Evolutionary conservation across 2,113 vertebrate genomes (phyloP), one percentile per base, ranked within the genome.

Genomic region (Trichomycterus rosablanca): DNA sequence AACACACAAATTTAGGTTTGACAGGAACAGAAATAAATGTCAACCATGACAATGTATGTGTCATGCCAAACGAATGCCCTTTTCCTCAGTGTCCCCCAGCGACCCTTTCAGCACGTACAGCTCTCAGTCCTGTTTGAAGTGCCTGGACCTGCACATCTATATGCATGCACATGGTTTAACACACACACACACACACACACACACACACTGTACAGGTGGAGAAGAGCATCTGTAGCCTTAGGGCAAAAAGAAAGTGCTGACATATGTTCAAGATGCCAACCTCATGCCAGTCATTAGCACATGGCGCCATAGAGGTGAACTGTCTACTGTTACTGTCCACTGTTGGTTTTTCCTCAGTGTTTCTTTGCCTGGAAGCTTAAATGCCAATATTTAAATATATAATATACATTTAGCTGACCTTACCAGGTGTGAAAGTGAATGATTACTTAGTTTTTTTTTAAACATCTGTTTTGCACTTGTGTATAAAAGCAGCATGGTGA

Each of bases 111-210:
- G 62, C 76, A 75, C 39, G 23, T 24, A 46, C 72, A 60, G 83
- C 76, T 78, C 83, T 79, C 81, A 74, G 67, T 79, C 76, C 74
- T 76, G 72, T 77, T 78, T 83, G 78, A 77, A 83, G 83, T 66
- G 72, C 58, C 71, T 74, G 72, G 78, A 85, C 83, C 81, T 84
- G 82, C 67, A 67, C 80, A 82, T 84, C 78, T 81, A 83, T 83
- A 84, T 84, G 81, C 78, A 86, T 85, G 58, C 37, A 19, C 49
- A 44, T 39, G 23, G 39, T 35, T 52, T 55, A 50, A 64, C 20
- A 54, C 37, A 63, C 32, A 62, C 24, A n/a, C 23, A 32, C 30
- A 30, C 32, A 49, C 40, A 57, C 19, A 54, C 57, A 40, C 34
- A 42, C 45, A 58, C 44, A 42, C 32, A 22, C 32, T n/a, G 20